phyloP scores from a whole-genome alignment of 2,797 vertebrate species.

The Borostomias antarcticus region DNA sequence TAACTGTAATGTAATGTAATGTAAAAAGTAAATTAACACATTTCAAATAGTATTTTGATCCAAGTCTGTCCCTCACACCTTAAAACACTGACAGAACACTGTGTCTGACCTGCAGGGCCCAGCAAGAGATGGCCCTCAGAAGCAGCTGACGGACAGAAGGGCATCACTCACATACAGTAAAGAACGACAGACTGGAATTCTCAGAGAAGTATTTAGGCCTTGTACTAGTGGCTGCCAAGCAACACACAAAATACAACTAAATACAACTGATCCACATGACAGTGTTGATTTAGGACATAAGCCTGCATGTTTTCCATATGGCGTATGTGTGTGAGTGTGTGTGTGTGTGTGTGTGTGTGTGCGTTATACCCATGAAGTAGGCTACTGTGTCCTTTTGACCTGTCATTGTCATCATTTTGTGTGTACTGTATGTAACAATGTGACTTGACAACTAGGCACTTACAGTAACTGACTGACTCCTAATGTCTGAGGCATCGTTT shows the following conservation, averaged over 20 bases:
- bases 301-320: conserved; percentile 31
- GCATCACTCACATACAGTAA: not conserved
- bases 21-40: no score
- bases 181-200: not conserved
- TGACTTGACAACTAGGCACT: no score
- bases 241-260: conserved; percentile 35
- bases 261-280: conserved; percentile 23
- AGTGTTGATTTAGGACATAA: conserved; percentile 31
- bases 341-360: conserved; percentile 33
- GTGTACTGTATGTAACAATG: no score
- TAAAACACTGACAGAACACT: no score
- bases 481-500: no score
- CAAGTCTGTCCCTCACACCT: no score
- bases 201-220: conserved; percentile 34
- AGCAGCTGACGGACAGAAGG: not conserved
- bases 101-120: not conserved
- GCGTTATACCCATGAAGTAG: no score
- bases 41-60: no score
- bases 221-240: conserved; percentile 50
- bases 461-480: no score
- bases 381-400: no score
- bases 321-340: conserved; percentile 10
- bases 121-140: not conserved
- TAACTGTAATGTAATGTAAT: no score
- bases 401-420: no score